Evolutionary conservation across 2,113 vertebrate genomes (phyloP).

Genomic region (Chionis minor): DNA sequence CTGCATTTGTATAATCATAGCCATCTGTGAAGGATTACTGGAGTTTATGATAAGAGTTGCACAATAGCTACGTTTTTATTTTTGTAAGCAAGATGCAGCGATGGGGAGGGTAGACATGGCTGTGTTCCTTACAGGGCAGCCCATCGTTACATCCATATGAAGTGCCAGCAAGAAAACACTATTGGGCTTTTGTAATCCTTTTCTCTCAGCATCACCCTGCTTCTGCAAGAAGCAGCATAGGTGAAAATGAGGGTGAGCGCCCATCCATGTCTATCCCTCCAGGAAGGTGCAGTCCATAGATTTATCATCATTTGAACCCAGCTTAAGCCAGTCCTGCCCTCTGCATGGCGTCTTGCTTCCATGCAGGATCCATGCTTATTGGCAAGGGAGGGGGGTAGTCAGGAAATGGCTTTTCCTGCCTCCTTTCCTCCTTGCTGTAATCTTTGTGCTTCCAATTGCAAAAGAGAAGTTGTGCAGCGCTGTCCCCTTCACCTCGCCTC

Average conservation of each 20-base stretch:
- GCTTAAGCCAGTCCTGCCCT: background rate
- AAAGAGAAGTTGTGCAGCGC: rapidly evolving
- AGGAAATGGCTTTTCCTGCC: background rate
- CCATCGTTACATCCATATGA: background rate
- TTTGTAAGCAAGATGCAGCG: background rate
- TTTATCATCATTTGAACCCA: background rate
- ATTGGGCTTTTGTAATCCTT: background rate
- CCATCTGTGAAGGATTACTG: background rate
- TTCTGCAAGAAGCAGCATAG: background rate
- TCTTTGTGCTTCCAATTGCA: background rate
- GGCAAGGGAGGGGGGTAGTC: background rate
- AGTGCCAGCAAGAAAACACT: background rate
- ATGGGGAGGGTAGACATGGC: background rate
- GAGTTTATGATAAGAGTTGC: background rate
- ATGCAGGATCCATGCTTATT: background rate
- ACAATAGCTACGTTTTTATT: background rate
- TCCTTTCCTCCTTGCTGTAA: background rate
- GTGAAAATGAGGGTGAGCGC: background rate
- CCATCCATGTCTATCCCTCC: background rate
- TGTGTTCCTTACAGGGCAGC: background rate
- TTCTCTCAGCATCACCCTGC: background rate
- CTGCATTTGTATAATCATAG: background rate
- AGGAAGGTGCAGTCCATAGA: background rate
- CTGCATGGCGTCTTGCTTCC: background rate
- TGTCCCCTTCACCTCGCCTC: rapidly evolving